phyloP scores from a whole-genome alignment of 2,797 vertebrate genomes.

The Danio aesculapii region DNA sequence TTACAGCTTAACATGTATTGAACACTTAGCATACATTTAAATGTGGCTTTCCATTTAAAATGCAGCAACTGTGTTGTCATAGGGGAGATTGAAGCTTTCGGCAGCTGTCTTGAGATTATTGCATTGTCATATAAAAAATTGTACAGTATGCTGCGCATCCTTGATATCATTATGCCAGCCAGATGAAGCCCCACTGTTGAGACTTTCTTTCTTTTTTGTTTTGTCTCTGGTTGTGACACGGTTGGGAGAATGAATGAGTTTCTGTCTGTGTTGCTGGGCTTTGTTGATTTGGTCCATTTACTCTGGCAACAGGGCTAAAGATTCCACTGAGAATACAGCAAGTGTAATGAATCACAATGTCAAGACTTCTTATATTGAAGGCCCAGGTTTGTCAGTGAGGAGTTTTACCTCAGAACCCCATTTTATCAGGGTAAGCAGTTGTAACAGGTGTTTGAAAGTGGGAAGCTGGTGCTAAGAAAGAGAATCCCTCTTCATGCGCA shows the following conservation, averaged over 20 bases:
- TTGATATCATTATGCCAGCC: constrained; percentile 25
- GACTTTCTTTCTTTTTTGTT: background rate
- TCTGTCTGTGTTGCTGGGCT: constrained; percentile 51
- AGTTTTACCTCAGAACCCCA: constrained; percentile 16
- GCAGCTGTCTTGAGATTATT: background rate
- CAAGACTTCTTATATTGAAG: constrained; percentile 52
- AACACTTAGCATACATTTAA: constrained; percentile 5
- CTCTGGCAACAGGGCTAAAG: constrained; percentile 55
- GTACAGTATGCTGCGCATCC: background rate
- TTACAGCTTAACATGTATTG: background rate
- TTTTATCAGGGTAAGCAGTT: background rate
- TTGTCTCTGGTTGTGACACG: constrained; percentile 19
- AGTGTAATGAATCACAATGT: constrained; percentile 64
- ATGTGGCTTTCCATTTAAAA: background rate
- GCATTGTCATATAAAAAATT: background rate
- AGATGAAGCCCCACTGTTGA: background rate
- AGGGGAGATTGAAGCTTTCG: background rate
- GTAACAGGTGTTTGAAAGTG: constrained; percentile 8
- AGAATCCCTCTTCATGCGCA: background rate
- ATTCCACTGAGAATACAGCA: constrained; percentile 60
- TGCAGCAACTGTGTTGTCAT: background rate
- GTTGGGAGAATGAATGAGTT: constrained; percentile 19
- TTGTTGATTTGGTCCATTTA: constrained; percentile 59
- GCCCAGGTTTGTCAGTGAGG: background rate
- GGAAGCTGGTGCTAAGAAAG: background rate